Percentiles rank a stretch among this genome's conserved stretches.
These are phyloP conservation scores for Bufo bufo DNA, from an alignment of 2,113 vertebrate species.

Conservation along the genomic window DNA sequence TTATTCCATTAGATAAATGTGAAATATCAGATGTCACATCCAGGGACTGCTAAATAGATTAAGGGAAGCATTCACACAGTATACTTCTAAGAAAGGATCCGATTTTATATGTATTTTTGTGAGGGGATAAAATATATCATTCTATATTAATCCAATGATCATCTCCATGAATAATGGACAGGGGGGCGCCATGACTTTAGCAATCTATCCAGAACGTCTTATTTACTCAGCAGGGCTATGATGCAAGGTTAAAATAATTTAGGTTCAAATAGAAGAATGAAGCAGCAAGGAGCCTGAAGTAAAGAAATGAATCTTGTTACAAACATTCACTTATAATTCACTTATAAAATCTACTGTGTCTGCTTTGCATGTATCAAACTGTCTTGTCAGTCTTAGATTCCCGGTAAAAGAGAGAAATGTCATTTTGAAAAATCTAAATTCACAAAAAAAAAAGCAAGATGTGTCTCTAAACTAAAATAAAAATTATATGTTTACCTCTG, in stretches of 20 bases:
- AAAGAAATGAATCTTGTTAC: neutral
- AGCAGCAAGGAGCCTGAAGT: neutral
- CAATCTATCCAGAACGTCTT: neutral
- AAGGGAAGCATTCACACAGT: slow-evolving; percentile 14
- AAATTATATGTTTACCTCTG: neutral
- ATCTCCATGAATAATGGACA: slow-evolving; percentile 43
- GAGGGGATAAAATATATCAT: slow-evolving; percentile 27
- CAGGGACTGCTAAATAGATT: slow-evolving; percentile 34
- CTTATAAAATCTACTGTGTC: neutral
- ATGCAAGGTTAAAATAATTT: neutral
- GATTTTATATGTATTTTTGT: slow-evolving; percentile 16
- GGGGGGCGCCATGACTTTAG: neutral
- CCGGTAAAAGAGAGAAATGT: neutral
- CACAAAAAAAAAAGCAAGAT: neutral
- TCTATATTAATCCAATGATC: slow-evolving; percentile 53
- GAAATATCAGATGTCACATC: slow-evolving; percentile 50
- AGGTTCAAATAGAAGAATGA: neutral
- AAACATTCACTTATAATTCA: slow-evolving; percentile 21
- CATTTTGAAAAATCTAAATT: neutral
- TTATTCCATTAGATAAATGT: slow-evolving; percentile 51
- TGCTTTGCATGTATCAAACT: neutral
- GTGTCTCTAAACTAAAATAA: neutral
- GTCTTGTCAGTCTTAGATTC: neutral
- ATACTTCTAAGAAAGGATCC: slow-evolving; percentile 7
- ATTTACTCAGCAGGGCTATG: neutral